Conservation (phyloP, 2,113 vertebrate species). For the Oxyruncus cristatus region DNA sequence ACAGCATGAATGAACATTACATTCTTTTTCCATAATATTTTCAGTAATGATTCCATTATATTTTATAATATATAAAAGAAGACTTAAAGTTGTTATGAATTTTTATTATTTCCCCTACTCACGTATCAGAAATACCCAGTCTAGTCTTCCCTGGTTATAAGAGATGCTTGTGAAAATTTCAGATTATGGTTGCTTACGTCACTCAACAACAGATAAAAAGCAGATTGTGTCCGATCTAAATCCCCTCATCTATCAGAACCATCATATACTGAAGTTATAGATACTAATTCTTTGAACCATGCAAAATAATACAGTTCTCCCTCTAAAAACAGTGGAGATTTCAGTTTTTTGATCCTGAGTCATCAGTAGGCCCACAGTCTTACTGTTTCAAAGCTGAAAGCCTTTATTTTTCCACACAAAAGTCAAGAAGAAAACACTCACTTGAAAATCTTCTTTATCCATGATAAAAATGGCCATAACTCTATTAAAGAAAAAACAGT, state of each 20-base stretch:
- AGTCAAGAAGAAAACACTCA: not conserved
- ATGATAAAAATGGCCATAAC: not conserved
- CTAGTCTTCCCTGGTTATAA: not conserved
- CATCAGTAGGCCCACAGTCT: not conserved
- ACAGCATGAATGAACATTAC: not conserved
- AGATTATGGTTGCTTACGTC: not conserved
- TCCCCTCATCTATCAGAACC: not conserved
- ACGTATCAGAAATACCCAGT: not conserved
- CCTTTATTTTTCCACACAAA: not conserved
- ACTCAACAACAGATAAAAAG: not conserved
- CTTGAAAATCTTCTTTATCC: constrained; percentile 3
- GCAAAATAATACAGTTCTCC: not conserved
- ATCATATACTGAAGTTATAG: not conserved
- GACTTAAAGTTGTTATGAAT: not conserved
- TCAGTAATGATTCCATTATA: constrained; percentile 13
- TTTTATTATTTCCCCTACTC: not conserved
- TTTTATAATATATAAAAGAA: constrained; percentile 33
- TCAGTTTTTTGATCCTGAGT: not conserved
- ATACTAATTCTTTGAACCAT: constrained; percentile 9
- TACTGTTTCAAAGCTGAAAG: not conserved
- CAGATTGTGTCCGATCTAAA: not conserved
- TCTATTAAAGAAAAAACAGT: not conserved
- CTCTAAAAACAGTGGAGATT: not conserved
- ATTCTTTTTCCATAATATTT: not conserved
- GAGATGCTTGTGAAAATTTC: not conserved